Conservation (phyloP, 2,797 vertebrate genomes). For the Clangula hyemalis region DNA sequence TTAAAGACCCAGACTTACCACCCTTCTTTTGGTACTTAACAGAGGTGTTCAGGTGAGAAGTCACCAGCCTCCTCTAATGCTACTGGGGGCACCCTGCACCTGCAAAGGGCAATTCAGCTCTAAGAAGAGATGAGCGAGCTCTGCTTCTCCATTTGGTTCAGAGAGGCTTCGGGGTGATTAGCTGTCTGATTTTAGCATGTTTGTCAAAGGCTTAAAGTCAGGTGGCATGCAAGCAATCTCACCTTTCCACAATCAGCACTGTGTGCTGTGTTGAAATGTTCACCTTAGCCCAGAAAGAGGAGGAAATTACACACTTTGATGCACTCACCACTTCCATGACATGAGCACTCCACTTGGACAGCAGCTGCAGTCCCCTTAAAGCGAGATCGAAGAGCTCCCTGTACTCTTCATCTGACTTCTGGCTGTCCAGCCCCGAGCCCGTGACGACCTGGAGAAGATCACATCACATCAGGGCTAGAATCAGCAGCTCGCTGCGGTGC, state of each 20-base stretch:
- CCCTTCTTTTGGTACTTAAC: background rate
- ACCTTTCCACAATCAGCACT: background rate
- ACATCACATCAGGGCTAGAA: background rate
- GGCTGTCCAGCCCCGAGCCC: conserved; percentile 96
- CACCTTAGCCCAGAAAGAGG: background rate
- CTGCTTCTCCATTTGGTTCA: background rate
- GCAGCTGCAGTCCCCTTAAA: conserved; percentile 92
- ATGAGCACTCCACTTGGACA: conserved; percentile 99
- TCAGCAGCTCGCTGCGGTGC: background rate
- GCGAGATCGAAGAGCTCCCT: conserved; percentile 96
- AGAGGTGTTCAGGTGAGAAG: background rate
- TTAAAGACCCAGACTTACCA: background rate
- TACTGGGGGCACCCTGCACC: background rate
- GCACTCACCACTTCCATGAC: conserved; percentile 98
- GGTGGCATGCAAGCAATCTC: background rate
- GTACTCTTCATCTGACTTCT: conserved; percentile 98
- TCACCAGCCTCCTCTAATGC: background rate
- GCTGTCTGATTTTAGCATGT: background rate
- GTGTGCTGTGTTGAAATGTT: background rate
- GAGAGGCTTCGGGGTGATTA: background rate
- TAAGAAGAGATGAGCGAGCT: background rate
- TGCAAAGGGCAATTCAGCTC: background rate
- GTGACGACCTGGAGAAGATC: conserved; percentile 88
- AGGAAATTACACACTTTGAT: background rate
- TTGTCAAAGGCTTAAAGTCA: background rate